Base-by-base conservation (phyloP, 2,888 invertebrate species). In the Auanema freiburgensis region DNA sequence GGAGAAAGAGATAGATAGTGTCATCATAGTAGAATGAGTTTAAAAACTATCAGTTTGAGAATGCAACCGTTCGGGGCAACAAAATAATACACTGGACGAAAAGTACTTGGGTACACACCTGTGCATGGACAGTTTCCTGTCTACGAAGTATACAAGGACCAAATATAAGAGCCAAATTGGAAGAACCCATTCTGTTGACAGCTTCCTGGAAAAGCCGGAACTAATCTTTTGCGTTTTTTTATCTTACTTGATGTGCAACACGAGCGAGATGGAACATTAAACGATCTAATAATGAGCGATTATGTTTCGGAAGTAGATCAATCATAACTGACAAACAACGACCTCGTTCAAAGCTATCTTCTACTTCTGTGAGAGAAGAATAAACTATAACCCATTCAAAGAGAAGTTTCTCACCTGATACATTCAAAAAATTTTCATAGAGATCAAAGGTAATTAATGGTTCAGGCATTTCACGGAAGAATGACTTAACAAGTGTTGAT, bases 141-240 rank as follows among this genome's bases (percentile, higher is more conserved):
- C 93, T 92, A 79, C 93, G 88, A 72, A 95, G 87, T 66, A 95
- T 91, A 85, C 94, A 94, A 54, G 95, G 94, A 50, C 93, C 93
- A 86, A 94, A 95, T 71, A 95, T 92, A 76, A 94, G 93, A 57
- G 94, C 92, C 74, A 95, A 86, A 58, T 92, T 91, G 83, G 91
- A 91, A 0, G 93, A 89, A 61, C 91, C 91, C 95, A 95, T 95
- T 74, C 92, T 87, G 86, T 94, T 95, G 71, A 90, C 90, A 70
- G 90, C 89, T 85, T 93, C 93, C 65, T 66, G 46, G 33, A 55
- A 40, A 33, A 33, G 5, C 6, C 4, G 8, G 33, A 5, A 5
- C 3, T 33, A 8, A 33, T 33, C 8, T 8, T 8, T 3, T 33
- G 3, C 4, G 33, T 33, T 8, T 33, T 33, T 33, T 8, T 24